These are phyloP conservation scores for Reticulitermes speratus DNA, from an alignment of 1,140 invertebrate genomes.

Conservation along the genomic window DNA sequence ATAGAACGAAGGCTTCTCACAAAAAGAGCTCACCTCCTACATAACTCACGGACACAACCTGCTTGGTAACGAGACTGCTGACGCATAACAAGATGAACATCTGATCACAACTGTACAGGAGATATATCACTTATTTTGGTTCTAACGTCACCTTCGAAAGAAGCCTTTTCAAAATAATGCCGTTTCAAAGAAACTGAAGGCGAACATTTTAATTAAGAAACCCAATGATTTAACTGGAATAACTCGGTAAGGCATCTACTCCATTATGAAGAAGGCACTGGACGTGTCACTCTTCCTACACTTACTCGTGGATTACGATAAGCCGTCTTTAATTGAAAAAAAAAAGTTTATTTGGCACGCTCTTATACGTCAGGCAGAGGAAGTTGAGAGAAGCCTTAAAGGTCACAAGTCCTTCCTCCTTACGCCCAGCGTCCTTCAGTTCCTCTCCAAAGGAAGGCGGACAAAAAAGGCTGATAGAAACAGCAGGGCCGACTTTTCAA, in stretches of 20 bases:
- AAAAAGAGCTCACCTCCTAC: too few species aligned
- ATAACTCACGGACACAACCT: too few species aligned
- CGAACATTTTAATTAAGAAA: neutral
- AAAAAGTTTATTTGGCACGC: neutral
- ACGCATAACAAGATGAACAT: neutral
- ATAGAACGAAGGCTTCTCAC: too few species aligned
- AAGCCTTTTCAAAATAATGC: too few species aligned
- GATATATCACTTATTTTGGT: neutral
- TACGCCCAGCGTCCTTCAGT: neutral
- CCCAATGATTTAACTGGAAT: neutral
- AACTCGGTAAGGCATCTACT: neutral
- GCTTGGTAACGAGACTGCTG: neutral
- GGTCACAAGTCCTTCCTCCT: neutral
- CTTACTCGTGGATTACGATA: neutral
- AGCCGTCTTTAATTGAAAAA: slow-evolving; percentile 5
- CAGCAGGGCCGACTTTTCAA: neutral
- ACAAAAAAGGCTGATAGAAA: neutral
- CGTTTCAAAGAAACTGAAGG: neutral
- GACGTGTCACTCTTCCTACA: neutral
- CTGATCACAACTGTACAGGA: neutral
- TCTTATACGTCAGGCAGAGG: neutral
- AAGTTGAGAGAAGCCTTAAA: neutral
- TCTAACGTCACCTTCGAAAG: neutral
- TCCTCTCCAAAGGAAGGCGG: neutral
- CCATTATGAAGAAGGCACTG: neutral